Percentiles rank a stretch among this genome's conserved stretches.
phyloP scores from a whole-genome alignment of 2,113 vertebrate genomes.

The Hippoglossus stenolepis region DNA sequence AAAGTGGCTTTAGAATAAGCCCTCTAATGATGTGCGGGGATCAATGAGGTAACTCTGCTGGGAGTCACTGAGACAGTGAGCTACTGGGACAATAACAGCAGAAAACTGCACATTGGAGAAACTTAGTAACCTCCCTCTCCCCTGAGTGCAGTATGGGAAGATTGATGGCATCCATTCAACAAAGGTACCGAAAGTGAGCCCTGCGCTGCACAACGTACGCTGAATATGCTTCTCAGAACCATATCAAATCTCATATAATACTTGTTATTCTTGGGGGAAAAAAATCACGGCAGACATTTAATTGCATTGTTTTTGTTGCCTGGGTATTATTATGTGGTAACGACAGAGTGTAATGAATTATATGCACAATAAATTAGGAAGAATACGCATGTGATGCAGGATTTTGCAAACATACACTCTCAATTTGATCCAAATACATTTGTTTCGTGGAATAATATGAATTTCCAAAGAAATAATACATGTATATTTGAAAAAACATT shows the following conservation, averaged over 20 bases:
- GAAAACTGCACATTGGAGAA: conserved; percentile 70
- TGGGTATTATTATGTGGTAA: not conserved
- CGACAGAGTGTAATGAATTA: not conserved
- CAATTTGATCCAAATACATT: conserved; percentile 2
- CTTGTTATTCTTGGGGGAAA: not conserved
- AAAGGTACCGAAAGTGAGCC: conserved; percentile 51
- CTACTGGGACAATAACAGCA: conserved; percentile 81
- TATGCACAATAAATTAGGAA: conserved; percentile 3
- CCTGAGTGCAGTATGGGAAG: conserved; percentile 66
- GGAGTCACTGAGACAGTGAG: conserved; percentile 79
- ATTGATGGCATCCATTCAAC: conserved; percentile 72
- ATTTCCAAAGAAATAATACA: not conserved
- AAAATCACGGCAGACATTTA: not conserved
- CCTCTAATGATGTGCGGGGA: conserved; percentile 81
- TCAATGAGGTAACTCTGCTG: conserved; percentile 78
- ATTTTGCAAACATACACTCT: conserved; percentile 9
- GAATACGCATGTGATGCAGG: conserved; percentile 39
- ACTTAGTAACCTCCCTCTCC: conserved; percentile 79
- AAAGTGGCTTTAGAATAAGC: conserved; percentile 82
- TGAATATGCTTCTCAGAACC: conserved; percentile 18
- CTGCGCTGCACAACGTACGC: conserved; percentile 29
- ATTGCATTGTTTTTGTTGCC: conserved; percentile 16
- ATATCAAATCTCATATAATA: conserved; percentile 32
- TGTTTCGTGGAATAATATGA: not conserved
- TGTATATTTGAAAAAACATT: not conserved